Conservation (phyloP, 2,888 invertebrate species). For the Mesorhabditis sp. region DNA sequence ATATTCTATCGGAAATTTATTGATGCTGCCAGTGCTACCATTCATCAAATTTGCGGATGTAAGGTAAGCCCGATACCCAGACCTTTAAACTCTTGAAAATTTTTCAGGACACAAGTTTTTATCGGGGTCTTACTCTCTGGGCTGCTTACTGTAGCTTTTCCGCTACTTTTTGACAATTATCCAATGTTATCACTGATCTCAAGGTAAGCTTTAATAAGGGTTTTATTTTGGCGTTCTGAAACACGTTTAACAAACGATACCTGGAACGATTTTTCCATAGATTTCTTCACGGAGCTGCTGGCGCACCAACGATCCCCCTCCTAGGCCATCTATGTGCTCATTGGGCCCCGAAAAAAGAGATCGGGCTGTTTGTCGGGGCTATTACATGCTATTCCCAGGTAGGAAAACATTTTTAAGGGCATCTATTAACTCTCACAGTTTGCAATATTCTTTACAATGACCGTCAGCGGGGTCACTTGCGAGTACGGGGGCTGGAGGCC, state of each 20-base stretch:
- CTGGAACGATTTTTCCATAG: not conserved
- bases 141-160: not conserved
- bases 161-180: not conserved
- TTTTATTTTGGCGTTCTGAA: not conserved
- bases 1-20: not conserved
- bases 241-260: not conserved
- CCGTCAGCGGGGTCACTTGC: constrained; percentile 20
- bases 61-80: not conserved
- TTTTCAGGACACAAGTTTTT: not conserved
- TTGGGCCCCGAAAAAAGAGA: constrained; percentile 11
- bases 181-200: not conserved
- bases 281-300: constrained; percentile 3
- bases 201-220: not conserved
- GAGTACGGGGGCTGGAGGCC: constrained; percentile 22
- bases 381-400: constrained; percentile 26
- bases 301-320: not conserved
- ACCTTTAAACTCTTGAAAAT: not conserved
- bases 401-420: not conserved
- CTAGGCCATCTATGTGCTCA: constrained; percentile 3
- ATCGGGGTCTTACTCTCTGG: not conserved
- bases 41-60: not conserved
- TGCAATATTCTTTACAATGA: constrained; percentile 26
- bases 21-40: not conserved
- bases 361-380: constrained; percentile 24
- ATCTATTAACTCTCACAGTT: constrained; percentile 14